Evolutionary conservation across 2,797 vertebrate genomes (phyloP).

Genomic region (Lutra lutra): DNA sequence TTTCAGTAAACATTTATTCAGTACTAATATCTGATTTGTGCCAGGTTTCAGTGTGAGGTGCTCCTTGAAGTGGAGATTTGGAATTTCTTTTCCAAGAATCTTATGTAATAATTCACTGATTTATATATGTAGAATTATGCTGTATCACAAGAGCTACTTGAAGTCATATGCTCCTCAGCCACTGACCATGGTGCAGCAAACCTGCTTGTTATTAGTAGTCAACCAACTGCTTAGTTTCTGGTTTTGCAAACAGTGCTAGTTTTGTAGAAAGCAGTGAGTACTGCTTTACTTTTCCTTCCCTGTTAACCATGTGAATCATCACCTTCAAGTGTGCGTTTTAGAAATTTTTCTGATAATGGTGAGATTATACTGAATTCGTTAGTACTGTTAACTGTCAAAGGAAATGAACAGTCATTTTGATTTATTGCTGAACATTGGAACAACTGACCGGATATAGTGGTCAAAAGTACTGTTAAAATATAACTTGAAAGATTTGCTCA

Average conservation of each 20-base stretch:
- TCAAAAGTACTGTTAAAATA: conserved; percentile 60
- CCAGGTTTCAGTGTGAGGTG: not conserved
- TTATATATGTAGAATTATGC: not conserved
- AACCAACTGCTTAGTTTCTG: conserved; percentile 60
- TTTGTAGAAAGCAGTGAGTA: conserved; percentile 68
- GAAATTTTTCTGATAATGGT: conserved; percentile 67
- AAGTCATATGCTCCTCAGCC: not conserved
- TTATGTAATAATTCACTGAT: conserved; percentile 64
- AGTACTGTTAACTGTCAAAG: conserved; percentile 67
- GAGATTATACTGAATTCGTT: conserved; percentile 66
- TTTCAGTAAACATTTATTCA: not conserved
- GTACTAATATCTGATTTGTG: not conserved
- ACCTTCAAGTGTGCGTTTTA: conserved; percentile 61
- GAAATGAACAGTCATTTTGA: conserved; percentile 63
- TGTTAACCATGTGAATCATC: conserved; percentile 66
- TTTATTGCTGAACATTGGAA: conserved; percentile 39
- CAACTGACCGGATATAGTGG: conserved; percentile 53
- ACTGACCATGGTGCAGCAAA: not conserved
- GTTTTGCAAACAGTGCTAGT: conserved; percentile 73
- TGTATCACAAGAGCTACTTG: not conserved
- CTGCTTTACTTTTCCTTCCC: conserved; percentile 59
- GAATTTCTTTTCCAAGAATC: not conserved
- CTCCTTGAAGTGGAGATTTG: conserved; percentile 28
- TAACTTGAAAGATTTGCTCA: conserved; percentile 34
- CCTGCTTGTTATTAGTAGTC: conserved; percentile 8